Evolutionary conservation across 1,140 invertebrate species (phyloP).

Genomic region (Apis laboriosa): DNA sequence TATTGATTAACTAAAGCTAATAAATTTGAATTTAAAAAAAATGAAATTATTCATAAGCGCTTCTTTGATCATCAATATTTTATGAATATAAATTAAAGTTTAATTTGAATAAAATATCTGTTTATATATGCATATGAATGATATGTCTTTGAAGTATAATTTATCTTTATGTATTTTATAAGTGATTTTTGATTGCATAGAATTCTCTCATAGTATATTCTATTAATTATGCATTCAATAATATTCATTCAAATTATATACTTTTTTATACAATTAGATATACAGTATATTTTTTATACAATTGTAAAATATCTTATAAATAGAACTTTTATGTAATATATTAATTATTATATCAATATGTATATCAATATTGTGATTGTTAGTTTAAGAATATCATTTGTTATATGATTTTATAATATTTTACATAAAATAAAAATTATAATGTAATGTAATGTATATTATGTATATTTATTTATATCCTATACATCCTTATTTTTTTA

Average conservation of each 20-base stretch:
- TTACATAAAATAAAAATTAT: background rate
- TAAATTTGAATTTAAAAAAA: background rate
- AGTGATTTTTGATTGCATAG: background rate
- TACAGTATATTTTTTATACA: background rate
- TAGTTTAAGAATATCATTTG: slow-evolving; percentile 29
- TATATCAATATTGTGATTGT: slow-evolving; percentile 11
- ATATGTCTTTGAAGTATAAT: slow-evolving; percentile 1
- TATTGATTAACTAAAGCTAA: background rate
- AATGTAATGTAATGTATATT: too few relatives aligned
- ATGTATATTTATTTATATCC: too few relatives aligned
- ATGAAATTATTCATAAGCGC: slow-evolving; percentile 10
- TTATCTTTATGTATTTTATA: background rate
- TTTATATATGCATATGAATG: background rate
- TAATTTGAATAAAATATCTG: background rate
- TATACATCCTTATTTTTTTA: background rate
- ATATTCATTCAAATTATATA: background rate
- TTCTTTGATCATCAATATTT: slow-evolving; percentile 21
- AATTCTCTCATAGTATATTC: background rate
- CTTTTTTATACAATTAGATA: background rate
- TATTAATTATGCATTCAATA: too few relatives aligned
- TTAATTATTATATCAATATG: slow-evolving; percentile 49
- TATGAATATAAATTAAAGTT: slow-evolving; percentile 3
- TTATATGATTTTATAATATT: background rate
- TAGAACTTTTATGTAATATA: slow-evolving; percentile 25
- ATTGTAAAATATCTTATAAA: background rate